Evolutionary conservation across 2,888 invertebrate species (phyloP), one percentile per base, ranked within the genome.

Genomic region (Synanthedon vespiformis): DNA sequence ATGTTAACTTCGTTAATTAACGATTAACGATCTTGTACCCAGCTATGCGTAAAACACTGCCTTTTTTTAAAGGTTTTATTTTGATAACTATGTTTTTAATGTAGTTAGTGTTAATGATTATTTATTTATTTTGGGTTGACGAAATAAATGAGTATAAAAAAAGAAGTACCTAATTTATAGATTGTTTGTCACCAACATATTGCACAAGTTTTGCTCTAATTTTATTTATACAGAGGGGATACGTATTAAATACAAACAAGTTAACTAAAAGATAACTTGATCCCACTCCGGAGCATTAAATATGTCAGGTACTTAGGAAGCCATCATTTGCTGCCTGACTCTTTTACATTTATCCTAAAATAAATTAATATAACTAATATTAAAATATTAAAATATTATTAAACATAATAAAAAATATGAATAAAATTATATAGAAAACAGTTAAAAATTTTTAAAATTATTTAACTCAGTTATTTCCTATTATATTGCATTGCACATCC

Each of bases 291-390:
- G 84, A 88, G 87, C 82, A 83, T 60, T 58, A 54, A 13, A 34
- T 60, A 63, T 74, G 80, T 82, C 88, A 88, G 88, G 88, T 88
- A 88, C 88, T 34, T 81, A 80, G 86, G 88, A 86, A 88, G 88
- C 88, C 70, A 60, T 59, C 55, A 59, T 63, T 66, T 72, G 85
- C 86, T 68, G 81, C 86, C 86, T 72, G 86, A 86, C 85, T 86
- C 85, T 67, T 61, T 55, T 53, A 56, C 53, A 51, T 34, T 44
- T 51, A 53, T 50, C 6, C 13, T 34, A 13, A 48, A 54, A 53
- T 27, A 14, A 18, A 54, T 22, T 40, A 48, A 16, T 16, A 4
- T 48, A 48, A 48, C 13, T 13, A 44, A 4, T 4, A 11, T 44
- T 12, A 40, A 40, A n/a, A 41, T 41, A 44, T 13, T n/a, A 44